Percentiles rank a stretch among this genome's conserved stretches.
These are phyloP conservation scores for Chromobotia macracanthus DNA, from an alignment of 2,797 vertebrate genomes.

Conservation along the genomic window DNA sequence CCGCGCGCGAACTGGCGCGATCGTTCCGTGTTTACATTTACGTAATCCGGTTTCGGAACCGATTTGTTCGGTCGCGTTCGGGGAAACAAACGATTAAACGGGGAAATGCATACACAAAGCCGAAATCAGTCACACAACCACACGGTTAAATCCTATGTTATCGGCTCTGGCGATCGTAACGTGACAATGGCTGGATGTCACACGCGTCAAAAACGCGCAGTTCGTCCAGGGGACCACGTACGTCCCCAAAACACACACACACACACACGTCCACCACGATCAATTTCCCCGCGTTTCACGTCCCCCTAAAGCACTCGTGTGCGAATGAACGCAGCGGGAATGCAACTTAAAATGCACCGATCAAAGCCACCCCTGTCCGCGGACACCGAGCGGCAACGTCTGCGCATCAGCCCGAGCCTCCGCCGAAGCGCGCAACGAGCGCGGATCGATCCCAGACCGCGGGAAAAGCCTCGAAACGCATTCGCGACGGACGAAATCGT, in stretches of 20 bases:
- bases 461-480: slow-evolving; percentile 25
- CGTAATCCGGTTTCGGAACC: not conserved
- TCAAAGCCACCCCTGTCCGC: slow-evolving; percentile 32
- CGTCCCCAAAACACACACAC: not conserved
- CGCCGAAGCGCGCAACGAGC: slow-evolving; percentile 45
- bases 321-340: not conserved
- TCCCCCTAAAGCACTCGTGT: not conserved
- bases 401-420: slow-evolving; percentile 31
- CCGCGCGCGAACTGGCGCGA: slow-evolving; percentile 73
- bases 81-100: not conserved
- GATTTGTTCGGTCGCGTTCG: not conserved
- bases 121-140: not conserved
- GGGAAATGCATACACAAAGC: not conserved
- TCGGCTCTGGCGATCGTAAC: not conserved
- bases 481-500: slow-evolving; percentile 47
- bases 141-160: not conserved
- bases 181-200: slow-evolving; percentile 7
- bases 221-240: slow-evolving; percentile 22
- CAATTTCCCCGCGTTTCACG: not conserved
- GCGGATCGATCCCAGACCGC: slow-evolving; percentile 31
- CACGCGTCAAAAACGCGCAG: slow-evolving; percentile 15
- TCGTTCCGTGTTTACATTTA: slow-evolving; percentile 55
- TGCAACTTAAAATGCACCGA: slow-evolving; percentile 23
- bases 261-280: too few relatives aligned
- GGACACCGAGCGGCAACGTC: slow-evolving; percentile 51